Evolutionary conservation across 1,140 invertebrate species (phyloP), one percentile per base, ranked within the genome.

Genomic region (Phymorhynchus buccinoides): DNA sequence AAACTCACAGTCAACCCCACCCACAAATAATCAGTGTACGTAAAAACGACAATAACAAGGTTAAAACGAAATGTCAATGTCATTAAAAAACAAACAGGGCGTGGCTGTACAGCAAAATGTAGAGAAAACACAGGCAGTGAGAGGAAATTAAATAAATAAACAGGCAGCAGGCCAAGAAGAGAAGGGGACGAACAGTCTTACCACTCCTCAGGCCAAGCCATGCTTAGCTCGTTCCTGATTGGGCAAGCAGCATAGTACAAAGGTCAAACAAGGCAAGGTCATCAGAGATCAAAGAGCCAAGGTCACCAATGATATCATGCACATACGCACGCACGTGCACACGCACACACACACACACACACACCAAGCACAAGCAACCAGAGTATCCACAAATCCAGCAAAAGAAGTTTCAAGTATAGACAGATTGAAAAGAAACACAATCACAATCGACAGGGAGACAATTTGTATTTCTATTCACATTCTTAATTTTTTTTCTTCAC

Each of bases 201-300:
- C 77, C 77, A 32, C 27, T 44, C 77, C 77, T 56, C n/a, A 30
- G 41, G 77, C 77, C 77, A 79, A 79, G 77, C 41, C 77, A 79
- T 79, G 77, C 77, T 79, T 79, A 79, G 77, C 77, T 79, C 39
- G 77, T 79, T 79, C 77, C 77, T 79, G 77, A 79, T 79, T 3
- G 42, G 42, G 42, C 77, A 79, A 56, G 77, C 77, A 32, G 77
- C 77, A 79, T 12, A 79, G 77, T 44, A 79, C 32, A 79, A 56
- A 79, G 77, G 77, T 79, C 44, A 79, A n/a, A n/a, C n/a, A n/a
- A 48, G 37, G 44, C 77, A 79, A 79, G 37, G 77, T 79, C 77
- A 79, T 75, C 35, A 35, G 9, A 78, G 37, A 41, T 42, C 30
- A 32, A 37, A 12, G 7, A 75, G 7, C 42, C 35, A 78, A 41